A percentile compares a stretch with the other conserved stretches of the same genome.
These are phyloP conservation scores for Mirza zaza DNA, from an alignment of 2,113 vertebrate genomes.

Conservation along the genomic window DNA sequence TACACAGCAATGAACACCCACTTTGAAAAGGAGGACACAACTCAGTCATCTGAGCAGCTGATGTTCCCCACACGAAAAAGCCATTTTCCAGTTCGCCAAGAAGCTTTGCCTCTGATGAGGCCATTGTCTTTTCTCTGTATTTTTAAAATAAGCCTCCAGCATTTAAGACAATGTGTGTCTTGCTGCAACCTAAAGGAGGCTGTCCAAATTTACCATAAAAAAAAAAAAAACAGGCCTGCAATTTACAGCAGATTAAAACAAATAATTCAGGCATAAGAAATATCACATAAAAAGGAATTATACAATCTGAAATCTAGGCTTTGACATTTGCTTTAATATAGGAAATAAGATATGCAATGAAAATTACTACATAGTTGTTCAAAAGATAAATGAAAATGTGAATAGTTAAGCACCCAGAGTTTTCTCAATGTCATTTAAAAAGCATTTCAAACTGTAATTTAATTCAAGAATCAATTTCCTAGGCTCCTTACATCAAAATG, in stretches of 20 bases:
- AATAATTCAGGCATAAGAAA: constrained; percentile 52
- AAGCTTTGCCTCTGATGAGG: not conserved
- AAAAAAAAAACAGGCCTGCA: not conserved
- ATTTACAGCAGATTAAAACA: constrained; percentile 9
- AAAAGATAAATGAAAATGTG: constrained; percentile 68
- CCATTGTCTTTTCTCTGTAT: not conserved
- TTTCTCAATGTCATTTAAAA: constrained; percentile 55
- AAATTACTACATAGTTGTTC: constrained; percentile 57
- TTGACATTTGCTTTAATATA: constrained; percentile 39
- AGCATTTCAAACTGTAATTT: constrained; percentile 48
- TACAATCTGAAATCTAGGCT: not conserved
- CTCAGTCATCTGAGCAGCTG: not conserved
- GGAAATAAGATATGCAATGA: constrained; percentile 26
- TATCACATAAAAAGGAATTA: not conserved
- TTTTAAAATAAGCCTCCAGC: not conserved
- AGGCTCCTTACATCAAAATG: constrained; percentile 42
- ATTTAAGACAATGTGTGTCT: not conserved
- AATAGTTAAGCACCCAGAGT: constrained; percentile 46
- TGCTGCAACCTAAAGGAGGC: not conserved
- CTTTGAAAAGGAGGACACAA: not conserved
- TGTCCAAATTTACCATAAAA: not conserved
- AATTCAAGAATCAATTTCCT: constrained; percentile 58
- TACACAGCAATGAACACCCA: not conserved
- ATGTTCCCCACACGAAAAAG: not conserved
- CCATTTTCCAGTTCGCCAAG: not conserved